These are phyloP conservation scores for Fopius arisanus DNA, from an alignment of 1,140 invertebrate species.

Conservation along the genomic window DNA sequence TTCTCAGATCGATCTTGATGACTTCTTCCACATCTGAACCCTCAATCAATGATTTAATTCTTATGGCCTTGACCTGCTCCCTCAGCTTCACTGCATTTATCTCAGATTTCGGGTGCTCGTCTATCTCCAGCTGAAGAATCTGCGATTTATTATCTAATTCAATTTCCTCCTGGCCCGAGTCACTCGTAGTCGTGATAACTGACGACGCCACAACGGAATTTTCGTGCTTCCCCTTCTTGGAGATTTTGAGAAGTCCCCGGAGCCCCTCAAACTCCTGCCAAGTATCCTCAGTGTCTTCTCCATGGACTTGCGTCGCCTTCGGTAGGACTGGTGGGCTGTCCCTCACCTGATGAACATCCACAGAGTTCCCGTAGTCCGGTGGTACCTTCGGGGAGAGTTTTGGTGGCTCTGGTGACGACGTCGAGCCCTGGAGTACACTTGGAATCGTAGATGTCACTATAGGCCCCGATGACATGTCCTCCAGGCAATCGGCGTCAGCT, in stretches of 20 bases:
- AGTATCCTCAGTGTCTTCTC: constrained; percentile 16
- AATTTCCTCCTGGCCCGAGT: not conserved
- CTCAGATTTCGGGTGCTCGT: not conserved
- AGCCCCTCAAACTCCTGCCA: not conserved
- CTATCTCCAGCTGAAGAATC: not conserved
- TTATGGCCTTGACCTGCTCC: not conserved
- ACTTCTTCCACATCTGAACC: not conserved
- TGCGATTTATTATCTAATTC: constrained; percentile 18
- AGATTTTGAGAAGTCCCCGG: not conserved
- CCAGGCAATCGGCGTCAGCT: not conserved
- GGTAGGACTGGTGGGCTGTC: constrained; percentile 45
- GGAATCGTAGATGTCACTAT: not conserved
- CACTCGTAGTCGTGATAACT: constrained; percentile 20
- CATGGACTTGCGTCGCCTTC: constrained; percentile 28
- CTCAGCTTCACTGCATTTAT: not conserved
- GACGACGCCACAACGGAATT: not conserved
- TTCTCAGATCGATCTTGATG: constrained; percentile 11
- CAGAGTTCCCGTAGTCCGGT: constrained; percentile 18
- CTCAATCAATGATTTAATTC: not conserved
- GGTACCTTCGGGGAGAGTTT: constrained; percentile 43
- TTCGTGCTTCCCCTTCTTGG: not conserved
- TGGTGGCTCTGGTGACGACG: constrained; percentile 42
- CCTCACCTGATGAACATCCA: constrained; percentile 28
- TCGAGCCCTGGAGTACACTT: not conserved
- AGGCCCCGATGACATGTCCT: not conserved